Evolutionary conservation across 2,888 invertebrate genomes (phyloP).

Genomic region (Sepiola atlantica): DNA sequence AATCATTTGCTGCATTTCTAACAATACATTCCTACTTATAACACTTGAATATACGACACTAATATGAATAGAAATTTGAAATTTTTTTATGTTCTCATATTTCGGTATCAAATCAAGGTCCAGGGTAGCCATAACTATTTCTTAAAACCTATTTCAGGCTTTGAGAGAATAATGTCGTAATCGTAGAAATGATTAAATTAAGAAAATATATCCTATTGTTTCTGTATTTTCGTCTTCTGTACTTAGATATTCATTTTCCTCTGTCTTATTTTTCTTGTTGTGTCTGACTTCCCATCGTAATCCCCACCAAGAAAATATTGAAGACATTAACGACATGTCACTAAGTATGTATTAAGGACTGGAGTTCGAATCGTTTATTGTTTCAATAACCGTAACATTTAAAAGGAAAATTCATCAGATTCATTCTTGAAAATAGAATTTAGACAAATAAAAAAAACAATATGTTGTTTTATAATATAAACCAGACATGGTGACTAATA

Average conservation of each 20-base stretch:
- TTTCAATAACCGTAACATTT: not conserved
- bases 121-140: too few species aligned
- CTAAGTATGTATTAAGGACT: not conserved
- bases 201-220: not conserved
- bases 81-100: too few species aligned
- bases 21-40: not conserved
- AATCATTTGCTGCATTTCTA: not conserved
- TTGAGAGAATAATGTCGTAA: too few species aligned
- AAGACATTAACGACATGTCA: not conserved
- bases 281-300: conserved; percentile 4
- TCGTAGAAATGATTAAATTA: too few species aligned
- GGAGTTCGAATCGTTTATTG: not conserved
- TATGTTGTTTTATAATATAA: not conserved
- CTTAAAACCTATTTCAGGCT: too few species aligned
- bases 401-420: not conserved
- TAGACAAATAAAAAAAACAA: not conserved
- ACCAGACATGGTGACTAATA: not conserved
- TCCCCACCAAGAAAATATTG: not conserved
- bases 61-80: not conserved
- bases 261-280: not conserved
- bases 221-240: not conserved
- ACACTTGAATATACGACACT: not conserved
- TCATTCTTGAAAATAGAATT: not conserved
- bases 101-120: too few species aligned
- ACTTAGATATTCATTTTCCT: not conserved